A percentile compares a stretch with the other conserved stretches of the same genome.
phyloP scores from a whole-genome alignment of 2,113 vertebrate species.

The Onychostruthus taczanowskii region DNA sequence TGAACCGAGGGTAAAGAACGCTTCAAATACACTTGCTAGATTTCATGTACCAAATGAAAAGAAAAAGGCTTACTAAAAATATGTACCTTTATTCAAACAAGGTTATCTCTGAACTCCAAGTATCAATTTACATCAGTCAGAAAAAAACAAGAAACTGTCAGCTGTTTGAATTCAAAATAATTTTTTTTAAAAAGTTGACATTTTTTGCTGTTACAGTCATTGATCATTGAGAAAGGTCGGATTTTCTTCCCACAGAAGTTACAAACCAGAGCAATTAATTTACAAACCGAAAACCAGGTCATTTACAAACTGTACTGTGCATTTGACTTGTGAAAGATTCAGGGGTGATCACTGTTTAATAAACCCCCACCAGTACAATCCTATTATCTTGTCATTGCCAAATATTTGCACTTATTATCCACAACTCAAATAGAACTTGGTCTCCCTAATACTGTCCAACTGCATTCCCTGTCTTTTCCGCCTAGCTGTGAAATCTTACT shows the following conservation, averaged over 20 bases:
- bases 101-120: conserved; percentile 59
- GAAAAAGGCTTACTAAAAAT: conserved; percentile 73
- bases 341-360: neutral
- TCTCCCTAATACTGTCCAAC: neutral
- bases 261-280: neutral
- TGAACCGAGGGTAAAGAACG: neutral
- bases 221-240: neutral
- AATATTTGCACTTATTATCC: neutral
- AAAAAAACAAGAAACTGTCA: conserved; percentile 51
- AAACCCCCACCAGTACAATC: neutral
- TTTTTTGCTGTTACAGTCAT: conserved; percentile 32
- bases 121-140: conserved; percentile 67
- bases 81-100: conserved; percentile 78
- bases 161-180: conserved; percentile 1
- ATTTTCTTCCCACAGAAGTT: conserved; percentile 32
- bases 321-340: neutral
- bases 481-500: neutral
- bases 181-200: neutral
- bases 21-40: neutral
- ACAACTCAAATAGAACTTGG: neutral
- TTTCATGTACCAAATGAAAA: neutral
- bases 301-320: conserved; percentile 4
- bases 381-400: neutral
- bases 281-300: neutral
- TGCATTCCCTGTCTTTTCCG: neutral